These are phyloP conservation scores for Bombus pascuorum DNA, from an alignment of 1,140 invertebrate genomes.

Conservation along the genomic window DNA sequence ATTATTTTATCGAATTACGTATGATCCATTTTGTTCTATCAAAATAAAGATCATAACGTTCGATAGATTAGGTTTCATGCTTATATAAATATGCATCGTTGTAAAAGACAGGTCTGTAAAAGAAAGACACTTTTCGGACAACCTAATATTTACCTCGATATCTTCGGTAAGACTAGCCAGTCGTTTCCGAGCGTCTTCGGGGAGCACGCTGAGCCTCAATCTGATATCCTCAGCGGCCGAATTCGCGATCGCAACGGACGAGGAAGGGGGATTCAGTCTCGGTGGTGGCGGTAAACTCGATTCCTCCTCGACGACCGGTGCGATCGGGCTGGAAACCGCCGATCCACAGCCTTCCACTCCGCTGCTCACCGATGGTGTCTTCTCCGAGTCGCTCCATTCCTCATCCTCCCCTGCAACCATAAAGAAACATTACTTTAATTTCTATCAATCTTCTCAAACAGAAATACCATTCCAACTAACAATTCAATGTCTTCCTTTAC, in stretches of 20 bases:
- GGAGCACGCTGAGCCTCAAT: constrained; percentile 74
- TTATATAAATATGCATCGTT: too few species aligned
- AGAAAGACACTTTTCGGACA: too few species aligned
- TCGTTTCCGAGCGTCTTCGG: constrained; percentile 78
- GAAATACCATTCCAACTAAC: neutral
- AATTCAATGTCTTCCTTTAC: neutral
- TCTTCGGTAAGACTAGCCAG: constrained; percentile 76
- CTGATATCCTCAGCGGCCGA: constrained; percentile 75
- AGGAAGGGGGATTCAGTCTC: constrained; percentile 66
- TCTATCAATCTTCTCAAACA: too few species aligned
- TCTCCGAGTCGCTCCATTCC: constrained; percentile 82
- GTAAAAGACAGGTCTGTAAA: too few species aligned
- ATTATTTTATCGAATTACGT: too few species aligned
- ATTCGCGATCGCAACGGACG: constrained; percentile 53
- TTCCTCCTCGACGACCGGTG: constrained; percentile 74
- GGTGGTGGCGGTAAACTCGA: constrained; percentile 74
- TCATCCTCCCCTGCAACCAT: constrained; percentile 80
- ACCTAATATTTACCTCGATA: constrained; percentile 69
- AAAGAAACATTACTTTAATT: neutral
- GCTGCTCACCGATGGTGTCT: constrained; percentile 81
- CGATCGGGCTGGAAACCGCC: constrained; percentile 77
- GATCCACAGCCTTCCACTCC: constrained; percentile 79
- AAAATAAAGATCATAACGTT: too few species aligned
- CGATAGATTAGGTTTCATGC: too few species aligned
- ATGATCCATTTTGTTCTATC: too few species aligned